phyloP scores from a whole-genome alignment of 2,113 vertebrate genomes.

The Tiliqua scincoides region DNA sequence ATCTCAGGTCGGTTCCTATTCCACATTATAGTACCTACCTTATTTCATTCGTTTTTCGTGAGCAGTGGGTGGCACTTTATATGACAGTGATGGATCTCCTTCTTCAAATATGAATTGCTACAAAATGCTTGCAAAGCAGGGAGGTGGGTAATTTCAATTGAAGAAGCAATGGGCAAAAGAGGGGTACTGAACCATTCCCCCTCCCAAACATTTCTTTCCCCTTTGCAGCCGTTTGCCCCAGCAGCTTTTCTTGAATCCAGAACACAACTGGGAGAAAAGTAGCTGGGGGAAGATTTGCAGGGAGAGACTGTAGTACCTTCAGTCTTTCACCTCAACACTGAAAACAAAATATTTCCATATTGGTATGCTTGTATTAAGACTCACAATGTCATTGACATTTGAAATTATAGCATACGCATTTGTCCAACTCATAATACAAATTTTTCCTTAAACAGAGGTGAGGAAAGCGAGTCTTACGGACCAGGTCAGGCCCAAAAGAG shows the following conservation, averaged over 20 bases:
- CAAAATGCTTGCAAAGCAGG: too few species aligned
- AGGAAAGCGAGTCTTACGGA: too few species aligned
- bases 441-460: too few species aligned
- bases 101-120: too few species aligned
- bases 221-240: neutral
- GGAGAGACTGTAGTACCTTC: neutral
- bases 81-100: too few species aligned
- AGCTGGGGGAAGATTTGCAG: neutral
- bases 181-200: too few species aligned
- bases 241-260: neutral
- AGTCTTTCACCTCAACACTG: neutral
- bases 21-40: neutral
- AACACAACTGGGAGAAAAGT: too few species aligned
- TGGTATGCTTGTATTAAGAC: neutral
- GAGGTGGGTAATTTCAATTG: too few species aligned
- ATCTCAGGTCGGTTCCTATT: neutral
- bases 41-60: neutral
- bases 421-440: neutral
- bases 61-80: neutral
- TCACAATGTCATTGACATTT: neutral
- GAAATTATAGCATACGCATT: neutral
- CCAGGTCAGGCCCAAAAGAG: too few species aligned
- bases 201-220: neutral
- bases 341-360: neutral
- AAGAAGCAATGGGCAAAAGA: too few species aligned